These are phyloP conservation scores for Perca flavescens DNA, from an alignment of 2,113 vertebrate genomes.

Conservation along the genomic window DNA sequence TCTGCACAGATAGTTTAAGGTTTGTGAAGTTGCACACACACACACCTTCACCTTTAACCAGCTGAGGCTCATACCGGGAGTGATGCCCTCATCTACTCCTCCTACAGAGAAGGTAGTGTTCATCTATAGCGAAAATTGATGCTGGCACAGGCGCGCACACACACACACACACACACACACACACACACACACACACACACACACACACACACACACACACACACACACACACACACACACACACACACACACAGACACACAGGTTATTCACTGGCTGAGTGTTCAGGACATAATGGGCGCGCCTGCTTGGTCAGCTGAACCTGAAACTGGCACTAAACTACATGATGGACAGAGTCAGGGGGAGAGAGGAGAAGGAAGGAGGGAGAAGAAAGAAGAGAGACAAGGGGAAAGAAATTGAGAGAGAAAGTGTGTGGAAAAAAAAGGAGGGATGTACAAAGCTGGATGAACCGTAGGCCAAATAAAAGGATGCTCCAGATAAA, in stretches of 20 bases:
- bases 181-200: background rate
- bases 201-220: background rate
- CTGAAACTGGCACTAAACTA: conserved; percentile 74
- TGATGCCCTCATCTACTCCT: background rate
- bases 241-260: conserved; percentile 10
- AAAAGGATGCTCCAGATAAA: background rate
- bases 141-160: background rate
- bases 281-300: conserved; percentile 56
- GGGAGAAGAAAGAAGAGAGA: background rate
- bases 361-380: background rate
- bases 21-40: background rate
- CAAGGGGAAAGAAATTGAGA: background rate
- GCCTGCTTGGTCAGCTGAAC: conserved; percentile 79
- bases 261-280: conserved; percentile 30
- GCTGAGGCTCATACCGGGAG: background rate
- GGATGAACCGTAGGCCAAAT: background rate
- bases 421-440: too few species aligned
- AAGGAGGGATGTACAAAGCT: background rate
- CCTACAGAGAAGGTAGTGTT: background rate
- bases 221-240: background rate
- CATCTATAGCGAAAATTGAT: conserved; percentile 7
- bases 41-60: conserved; percentile 8
- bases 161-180: background rate
- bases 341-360: conserved; percentile 52
- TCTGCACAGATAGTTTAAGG: background rate